phyloP scores from a whole-genome alignment of 2,113 vertebrate species.

The Crotalus helleri region DNA sequence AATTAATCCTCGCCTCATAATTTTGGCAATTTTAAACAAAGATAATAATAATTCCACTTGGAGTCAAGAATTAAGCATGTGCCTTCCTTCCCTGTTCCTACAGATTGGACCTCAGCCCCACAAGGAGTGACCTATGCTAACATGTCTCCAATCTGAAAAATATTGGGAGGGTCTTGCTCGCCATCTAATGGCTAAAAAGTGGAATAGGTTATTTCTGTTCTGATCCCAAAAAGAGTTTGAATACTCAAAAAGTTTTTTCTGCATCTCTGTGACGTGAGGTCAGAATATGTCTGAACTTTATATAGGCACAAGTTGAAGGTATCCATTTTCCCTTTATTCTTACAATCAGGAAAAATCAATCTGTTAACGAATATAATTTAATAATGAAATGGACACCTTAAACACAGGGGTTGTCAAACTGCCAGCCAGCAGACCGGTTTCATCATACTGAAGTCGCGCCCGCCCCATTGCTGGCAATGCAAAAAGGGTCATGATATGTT shows the following conservation, averaged over 20 bases:
- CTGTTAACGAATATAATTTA: not conserved
- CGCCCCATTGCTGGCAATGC: too few species aligned
- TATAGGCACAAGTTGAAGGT: not conserved
- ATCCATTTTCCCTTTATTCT: not conserved
- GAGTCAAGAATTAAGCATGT: not conserved
- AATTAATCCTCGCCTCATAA: not conserved
- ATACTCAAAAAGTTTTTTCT: not conserved
- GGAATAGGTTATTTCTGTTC: not conserved
- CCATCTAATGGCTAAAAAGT: slow-evolving; percentile 1
- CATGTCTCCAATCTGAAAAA: not conserved
- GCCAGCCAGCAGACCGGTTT: too few species aligned
- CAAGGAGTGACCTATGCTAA: not conserved
- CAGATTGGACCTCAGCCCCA: not conserved
- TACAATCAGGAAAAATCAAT: not conserved
- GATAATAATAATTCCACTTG: too few species aligned
- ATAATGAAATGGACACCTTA: not conserved
- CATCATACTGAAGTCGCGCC: too few species aligned
- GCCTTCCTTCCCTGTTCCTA: not conserved
- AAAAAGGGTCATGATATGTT: too few species aligned
- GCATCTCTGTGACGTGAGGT: too few species aligned
- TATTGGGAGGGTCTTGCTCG: not conserved
- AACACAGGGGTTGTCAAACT: not conserved
- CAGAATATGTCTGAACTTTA: not conserved
- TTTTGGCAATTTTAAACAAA: not conserved
- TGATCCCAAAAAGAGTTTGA: not conserved